Percentiles rank a stretch among this genome's conserved stretches.
Conservation (phyloP, 1,140 invertebrate species). For the fruit fly (Drosophila melanogaster) region Release_6_plus_ISO1_MT NT_033779.5:3557501-3558000, state of each 20-base stretch:
- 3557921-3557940: conserved; percentile 17
- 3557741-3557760: conserved; percentile 10
- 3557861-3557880: conserved; percentile 44
- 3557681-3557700: no score
- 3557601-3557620: no score
- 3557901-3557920: conserved; percentile 31
- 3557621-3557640: no score
- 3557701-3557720: no score
- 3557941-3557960: conserved; percentile 72
- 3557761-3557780: conserved; percentile 35
- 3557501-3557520: conserved; percentile 74
- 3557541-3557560: conserved; percentile 23
- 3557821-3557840: conserved; percentile 76
- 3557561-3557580: no score
- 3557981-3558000: conserved; percentile 79
- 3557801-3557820: conserved; percentile 62
- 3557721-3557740: neutral
- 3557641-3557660: no score
- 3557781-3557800: conserved; percentile 66
- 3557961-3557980: conserved; percentile 68
- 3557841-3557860: conserved; percentile 82
- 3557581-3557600: no score
- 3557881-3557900: conserved; percentile 15
- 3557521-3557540: conserved; percentile 12
- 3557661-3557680: no score